These are phyloP conservation scores for Lathamus discolor DNA, from an alignment of 2,113 vertebrate species.

Conservation along the genomic window DNA sequence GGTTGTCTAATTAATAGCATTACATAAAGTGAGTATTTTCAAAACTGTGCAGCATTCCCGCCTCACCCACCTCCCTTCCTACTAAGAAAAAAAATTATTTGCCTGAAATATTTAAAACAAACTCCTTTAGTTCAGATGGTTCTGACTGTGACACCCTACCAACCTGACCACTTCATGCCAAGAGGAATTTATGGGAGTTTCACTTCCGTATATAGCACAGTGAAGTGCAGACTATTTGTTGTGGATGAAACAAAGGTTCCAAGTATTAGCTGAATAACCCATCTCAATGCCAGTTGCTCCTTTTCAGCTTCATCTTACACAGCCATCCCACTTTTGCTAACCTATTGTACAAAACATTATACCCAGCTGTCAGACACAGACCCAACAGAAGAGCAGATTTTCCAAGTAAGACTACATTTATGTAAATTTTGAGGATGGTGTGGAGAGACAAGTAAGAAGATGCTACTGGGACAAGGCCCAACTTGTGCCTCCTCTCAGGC, in stretches of 20 bases:
- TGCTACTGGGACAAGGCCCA: neutral
- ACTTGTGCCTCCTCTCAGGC: neutral
- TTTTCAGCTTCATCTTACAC: neutral
- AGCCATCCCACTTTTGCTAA: neutral
- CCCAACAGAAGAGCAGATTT: neutral
- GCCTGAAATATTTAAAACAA: neutral
- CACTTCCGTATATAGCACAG: rapidly evolving
- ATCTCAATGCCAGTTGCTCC: neutral
- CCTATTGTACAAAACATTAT: neutral
- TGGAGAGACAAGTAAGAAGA: neutral
- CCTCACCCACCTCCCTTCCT: neutral
- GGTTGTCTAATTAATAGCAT: neutral
- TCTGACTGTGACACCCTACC: neutral
- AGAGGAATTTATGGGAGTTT: neutral
- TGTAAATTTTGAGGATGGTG: neutral
- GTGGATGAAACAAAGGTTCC: neutral
- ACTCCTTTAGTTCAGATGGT: neutral
- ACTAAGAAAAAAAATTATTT: neutral
- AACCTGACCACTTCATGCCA: neutral
- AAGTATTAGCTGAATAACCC: neutral
- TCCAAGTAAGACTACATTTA: neutral
- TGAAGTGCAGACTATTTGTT: neutral
- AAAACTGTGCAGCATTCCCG: neutral
- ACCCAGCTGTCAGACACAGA: neutral
- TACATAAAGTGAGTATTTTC: neutral